phyloP scores from a whole-genome alignment of 2,888 invertebrate genomes.

The Sceliomorpha sp. region DNA sequence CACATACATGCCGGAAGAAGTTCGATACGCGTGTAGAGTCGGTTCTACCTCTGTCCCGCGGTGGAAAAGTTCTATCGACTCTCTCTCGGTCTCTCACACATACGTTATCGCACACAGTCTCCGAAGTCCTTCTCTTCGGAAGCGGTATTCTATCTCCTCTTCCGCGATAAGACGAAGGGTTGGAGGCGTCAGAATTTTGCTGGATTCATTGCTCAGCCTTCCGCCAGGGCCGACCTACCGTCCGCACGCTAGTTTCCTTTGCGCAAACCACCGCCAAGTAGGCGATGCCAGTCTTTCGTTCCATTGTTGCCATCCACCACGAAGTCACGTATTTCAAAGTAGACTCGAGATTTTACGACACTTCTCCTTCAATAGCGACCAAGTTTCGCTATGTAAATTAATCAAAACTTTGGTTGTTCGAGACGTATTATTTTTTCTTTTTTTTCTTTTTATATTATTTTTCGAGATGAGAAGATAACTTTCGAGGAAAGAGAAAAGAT shows the following conservation, averaged over 20 bases:
- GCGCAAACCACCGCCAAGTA: conserved; percentile 21
- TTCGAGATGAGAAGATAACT: too few relatives aligned
- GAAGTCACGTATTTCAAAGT: conserved; percentile 3
- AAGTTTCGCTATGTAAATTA: background rate
- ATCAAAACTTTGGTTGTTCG: background rate
- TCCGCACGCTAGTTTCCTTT: conserved; percentile 43
- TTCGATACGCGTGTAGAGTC: too few relatives aligned
- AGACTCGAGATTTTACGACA: conserved; percentile 1
- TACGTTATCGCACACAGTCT: conserved; percentile 25
- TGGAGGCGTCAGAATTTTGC: conserved; percentile 57
- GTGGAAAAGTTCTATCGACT: conserved; percentile 32
- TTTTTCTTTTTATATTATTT: too few relatives aligned
- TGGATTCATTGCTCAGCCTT: conserved; percentile 64
- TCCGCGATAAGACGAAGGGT: conserved; percentile 39
- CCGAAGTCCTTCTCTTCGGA: conserved; percentile 34
- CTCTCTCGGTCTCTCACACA: conserved; percentile 34
- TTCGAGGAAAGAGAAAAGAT: too few relatives aligned
- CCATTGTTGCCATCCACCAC: background rate
- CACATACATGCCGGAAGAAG: too few relatives aligned
- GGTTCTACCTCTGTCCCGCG: background rate
- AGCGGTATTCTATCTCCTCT: conserved; percentile 51
- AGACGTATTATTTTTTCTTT: too few relatives aligned
- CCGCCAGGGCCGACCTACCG: conserved; percentile 54
- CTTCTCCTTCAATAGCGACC: background rate
- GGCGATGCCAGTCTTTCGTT: background rate